phyloP scores from a whole-genome alignment of 2,797 vertebrate genomes.

The Chrosomus eos region DNA sequence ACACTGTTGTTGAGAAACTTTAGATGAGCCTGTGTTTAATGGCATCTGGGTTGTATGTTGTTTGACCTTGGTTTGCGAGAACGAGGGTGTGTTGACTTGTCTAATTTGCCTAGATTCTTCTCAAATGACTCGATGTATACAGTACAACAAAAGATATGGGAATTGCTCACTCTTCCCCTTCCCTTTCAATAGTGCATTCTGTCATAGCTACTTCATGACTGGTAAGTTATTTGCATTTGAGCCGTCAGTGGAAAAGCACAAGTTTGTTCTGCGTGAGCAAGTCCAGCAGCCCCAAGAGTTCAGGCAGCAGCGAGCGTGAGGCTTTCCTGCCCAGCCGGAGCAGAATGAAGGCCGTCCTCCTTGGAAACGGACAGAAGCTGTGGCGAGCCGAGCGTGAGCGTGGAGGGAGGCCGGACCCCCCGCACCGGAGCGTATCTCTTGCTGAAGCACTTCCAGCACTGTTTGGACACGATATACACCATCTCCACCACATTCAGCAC shows the following conservation, averaged over 20 bases:
- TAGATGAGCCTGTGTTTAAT: not conserved
- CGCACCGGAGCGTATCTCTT: constrained; percentile 67
- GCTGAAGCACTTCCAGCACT: constrained; percentile 74
- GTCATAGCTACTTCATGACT: not conserved
- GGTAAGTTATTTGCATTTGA: not conserved
- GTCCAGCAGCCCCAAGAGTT: not conserved
- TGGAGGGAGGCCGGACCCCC: constrained; percentile 33
- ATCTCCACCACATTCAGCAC: constrained; percentile 82
- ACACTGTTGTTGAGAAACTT: not conserved
- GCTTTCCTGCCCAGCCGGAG: not conserved
- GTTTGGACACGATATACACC: constrained; percentile 82
- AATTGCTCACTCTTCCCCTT: not conserved
- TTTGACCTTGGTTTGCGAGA: not conserved
- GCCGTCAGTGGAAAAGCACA: not conserved
- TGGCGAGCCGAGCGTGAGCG: constrained; percentile 37
- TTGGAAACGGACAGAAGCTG: constrained; percentile 36
- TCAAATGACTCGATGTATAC: not conserved
- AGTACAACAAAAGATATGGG: not conserved
- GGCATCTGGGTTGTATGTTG: not conserved
- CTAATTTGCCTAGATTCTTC: not conserved
- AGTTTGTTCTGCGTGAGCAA: not conserved
- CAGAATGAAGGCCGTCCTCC: not conserved
- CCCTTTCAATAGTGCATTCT: not conserved
- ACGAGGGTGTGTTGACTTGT: not conserved
- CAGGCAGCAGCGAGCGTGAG: not conserved